Evolutionary conservation across 2,888 invertebrate species (phyloP), one percentile per base, ranked within the genome.

Genomic region (Teinopalpus imperialis): DNA sequence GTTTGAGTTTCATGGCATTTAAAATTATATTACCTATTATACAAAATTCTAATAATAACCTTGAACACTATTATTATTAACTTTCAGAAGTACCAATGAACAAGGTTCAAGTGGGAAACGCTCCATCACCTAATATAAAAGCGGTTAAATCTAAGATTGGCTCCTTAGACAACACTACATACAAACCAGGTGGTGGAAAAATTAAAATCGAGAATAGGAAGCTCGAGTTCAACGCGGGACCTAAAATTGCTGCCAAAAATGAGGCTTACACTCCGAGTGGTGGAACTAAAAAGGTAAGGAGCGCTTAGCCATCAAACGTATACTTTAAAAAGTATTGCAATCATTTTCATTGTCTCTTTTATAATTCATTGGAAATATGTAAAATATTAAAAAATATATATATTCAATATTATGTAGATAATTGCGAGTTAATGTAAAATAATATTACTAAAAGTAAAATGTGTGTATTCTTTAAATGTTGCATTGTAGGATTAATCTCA

Each of bases 81-180:
- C 41, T 82, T 85, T 16, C 81, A 94, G 93, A 94, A 91, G 89
- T 97, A 67, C 96, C 97, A 56, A 97, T 97, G 95, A 97, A 97
- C 78, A 97, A 97, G 89, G 87, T 97, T 51, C 96, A 97, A 91
- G 97, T 97, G 34, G 97, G 98, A 40, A 93, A 95, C 61, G 95
- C 95, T 43, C 97, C 97, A 46, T 97, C 97, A 43, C 98, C 97
- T 14, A 97, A 97, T 79, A 90, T 97, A 63, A 97, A 97, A 87
- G 92, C 94, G 53, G 95, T 96, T n/a, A 94, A 93, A 74, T 97
- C 97, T 13, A 97, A 97, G 90, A 96, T 97, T 62, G 97, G 97
- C 9, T 97, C 97, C 1, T 81, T 97, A 73, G 94, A 95, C n/a
- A 97, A 97, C 77, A 90, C 96, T 16, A 94, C 93, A 50, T 94